Base-by-base conservation (phyloP, 2,797 vertebrate species). In the Phataginus tetradactyla region DNA sequence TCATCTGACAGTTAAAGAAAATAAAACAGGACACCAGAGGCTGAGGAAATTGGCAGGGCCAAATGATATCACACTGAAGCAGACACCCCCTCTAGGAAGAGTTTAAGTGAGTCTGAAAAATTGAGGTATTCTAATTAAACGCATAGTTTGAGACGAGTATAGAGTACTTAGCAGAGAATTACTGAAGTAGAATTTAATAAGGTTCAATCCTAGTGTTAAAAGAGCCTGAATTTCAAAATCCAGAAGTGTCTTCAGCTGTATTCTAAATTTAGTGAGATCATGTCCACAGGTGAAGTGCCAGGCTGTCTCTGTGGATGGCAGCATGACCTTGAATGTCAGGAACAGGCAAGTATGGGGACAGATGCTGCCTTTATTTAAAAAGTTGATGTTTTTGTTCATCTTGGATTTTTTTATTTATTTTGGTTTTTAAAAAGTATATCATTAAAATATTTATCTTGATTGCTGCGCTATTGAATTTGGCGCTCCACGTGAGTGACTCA, bases 61-160 rank as follows among this genome's bases (percentile, higher is more conserved):
- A 51, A 7, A n/a, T 32, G 5, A 71, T 64, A 59, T n/a, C 63
- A 72, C 37, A 68, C 57, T 39, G 68, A 69, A 84, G 69, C 63
- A 53, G 59, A 86, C 57, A 69, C 49, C 42, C 72, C 63, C 53
- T 61, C 78, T 25, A 68, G 90, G 59, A 90, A 61, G 90, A 10
- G 45, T 86, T 77, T 84, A 51, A 57, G 42, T n/a, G 66, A 87
- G 49, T 42, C 83, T 95, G 83, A 21, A 12, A 81, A 93, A 78
- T 95, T 59, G 61, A 95, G 72, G 37, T 90, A 29, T 89, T 95
- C 91, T 78, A 96, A 96, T 93, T 94, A 94, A 94, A 69, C 86
- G 66, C 64, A 63, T 53, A 34, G 39, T 85, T 91, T 84, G 72
- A 87, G 83, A 92, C 34, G 92, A 6, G 20, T 68, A 25, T 17